Evolutionary conservation across 2,797 vertebrate species (phyloP).

Genomic region (Enteromius paludinosus): DNA sequence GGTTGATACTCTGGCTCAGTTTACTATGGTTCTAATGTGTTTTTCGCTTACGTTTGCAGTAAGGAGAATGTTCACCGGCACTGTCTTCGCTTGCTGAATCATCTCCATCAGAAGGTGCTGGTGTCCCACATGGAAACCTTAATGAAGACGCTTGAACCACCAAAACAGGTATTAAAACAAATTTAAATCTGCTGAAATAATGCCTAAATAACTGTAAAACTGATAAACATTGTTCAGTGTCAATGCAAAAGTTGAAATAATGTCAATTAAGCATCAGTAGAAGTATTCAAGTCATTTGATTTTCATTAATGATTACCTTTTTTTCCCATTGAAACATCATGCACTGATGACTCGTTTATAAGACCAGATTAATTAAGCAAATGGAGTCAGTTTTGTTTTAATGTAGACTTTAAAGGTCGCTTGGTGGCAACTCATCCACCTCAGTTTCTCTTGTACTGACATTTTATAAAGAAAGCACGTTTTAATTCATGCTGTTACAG

Average conservation of each 20-base stretch:
- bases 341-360: background rate
- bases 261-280: background rate
- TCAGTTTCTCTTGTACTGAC: background rate
- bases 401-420: background rate
- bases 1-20: background rate
- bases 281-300: background rate
- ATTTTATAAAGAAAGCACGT: conserved; percentile 2
- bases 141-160: conserved; percentile 91
- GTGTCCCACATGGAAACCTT: conserved; percentile 85
- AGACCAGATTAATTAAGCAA: background rate
- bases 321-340: background rate
- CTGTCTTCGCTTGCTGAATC: conserved; percentile 87
- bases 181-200: background rate
- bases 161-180: conserved; percentile 84
- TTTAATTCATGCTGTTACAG: conserved; percentile 70
- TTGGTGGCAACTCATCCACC: background rate
- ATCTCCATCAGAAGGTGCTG: conserved; percentile 92
- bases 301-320: background rate
- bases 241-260: background rate
- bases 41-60: conserved; percentile 71
- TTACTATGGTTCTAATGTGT: background rate
- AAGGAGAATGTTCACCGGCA: conserved; percentile 98
- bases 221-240: no score
- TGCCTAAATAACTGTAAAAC: background rate
- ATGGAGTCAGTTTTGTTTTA: background rate